These are phyloP conservation scores for Pseudorhiza aurosa DNA, from an alignment of 30 jellyfish, hydroid and myxozoan genomes.

Conservation along the genomic window DNA sequence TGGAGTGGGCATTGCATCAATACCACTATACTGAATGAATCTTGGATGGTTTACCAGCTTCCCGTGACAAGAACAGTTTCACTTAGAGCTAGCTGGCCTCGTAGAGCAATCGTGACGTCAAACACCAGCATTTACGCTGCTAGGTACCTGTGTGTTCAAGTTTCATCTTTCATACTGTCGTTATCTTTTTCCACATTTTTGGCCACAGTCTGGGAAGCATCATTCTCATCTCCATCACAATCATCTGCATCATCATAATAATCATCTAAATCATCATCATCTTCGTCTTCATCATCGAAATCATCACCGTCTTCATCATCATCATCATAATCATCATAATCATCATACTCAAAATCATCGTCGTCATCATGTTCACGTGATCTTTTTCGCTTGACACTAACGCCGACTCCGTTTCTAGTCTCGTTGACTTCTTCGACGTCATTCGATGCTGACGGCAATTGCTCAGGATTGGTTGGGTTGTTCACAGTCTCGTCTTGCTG, in stretches of 20 bases:
- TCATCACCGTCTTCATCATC: neutral
- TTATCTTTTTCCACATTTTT: too few relatives aligned
- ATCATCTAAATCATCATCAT: slow-evolving; percentile 2
- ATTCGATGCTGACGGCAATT: neutral
- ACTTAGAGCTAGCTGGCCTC: too few relatives aligned
- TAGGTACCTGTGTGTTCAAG: too few relatives aligned
- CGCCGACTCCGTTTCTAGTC: slow-evolving; percentile 11
- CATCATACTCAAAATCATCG: slow-evolving; percentile 8
- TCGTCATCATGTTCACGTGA: slow-evolving; percentile 7
- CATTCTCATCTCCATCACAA: neutral
- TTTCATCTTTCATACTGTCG: too few relatives aligned
- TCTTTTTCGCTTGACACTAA: slow-evolving; percentile 53
- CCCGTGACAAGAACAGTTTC: too few relatives aligned
- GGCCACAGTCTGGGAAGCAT: too few relatives aligned
- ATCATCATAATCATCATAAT: slow-evolving; percentile 18
- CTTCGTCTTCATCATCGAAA: neutral
- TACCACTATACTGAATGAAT: too few relatives aligned
- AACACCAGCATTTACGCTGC: too few relatives aligned
- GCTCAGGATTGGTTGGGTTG: neutral
- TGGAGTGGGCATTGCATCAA: too few relatives aligned
- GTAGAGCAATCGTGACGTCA: too few relatives aligned
- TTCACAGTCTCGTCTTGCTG: slow-evolving; percentile 17
- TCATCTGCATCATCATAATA: neutral
- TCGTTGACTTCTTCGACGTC: slow-evolving; percentile 8
- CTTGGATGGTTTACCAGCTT: too few relatives aligned